Conservation (phyloP, 1,140 invertebrate species). For the Colletes latitarsis region DNA sequence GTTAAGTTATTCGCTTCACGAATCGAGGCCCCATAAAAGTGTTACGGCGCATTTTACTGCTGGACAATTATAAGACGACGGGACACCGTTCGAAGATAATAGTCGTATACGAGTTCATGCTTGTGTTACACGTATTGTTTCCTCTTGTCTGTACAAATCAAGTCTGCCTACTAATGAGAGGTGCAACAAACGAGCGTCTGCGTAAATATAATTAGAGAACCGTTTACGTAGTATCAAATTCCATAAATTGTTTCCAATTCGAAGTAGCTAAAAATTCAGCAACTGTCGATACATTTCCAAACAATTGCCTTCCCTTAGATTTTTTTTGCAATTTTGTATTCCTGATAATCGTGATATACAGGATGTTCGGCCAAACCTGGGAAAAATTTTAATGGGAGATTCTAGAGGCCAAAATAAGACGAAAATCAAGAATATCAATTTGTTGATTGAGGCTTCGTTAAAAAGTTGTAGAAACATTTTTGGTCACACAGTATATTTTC, state of each 20-base stretch:
- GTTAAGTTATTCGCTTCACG: slow-evolving; percentile 63
- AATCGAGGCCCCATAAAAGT: slow-evolving; percentile 53
- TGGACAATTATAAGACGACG: slow-evolving; percentile 41
- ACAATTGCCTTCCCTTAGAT: no score
- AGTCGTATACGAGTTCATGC: slow-evolving; percentile 42
- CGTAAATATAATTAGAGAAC: background rate
- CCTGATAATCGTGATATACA: no score
- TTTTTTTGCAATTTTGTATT: no score
- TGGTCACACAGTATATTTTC: no score
- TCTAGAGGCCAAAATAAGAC: no score
- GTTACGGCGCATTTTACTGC: slow-evolving; percentile 37
- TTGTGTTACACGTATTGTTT: slow-evolving; percentile 41
- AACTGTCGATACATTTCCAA: no score
- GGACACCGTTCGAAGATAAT: slow-evolving; percentile 43
- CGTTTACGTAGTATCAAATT: background rate
- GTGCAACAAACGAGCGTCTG: background rate
- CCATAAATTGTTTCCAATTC: background rate
- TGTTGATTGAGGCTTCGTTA: no score
- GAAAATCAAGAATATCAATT: no score
- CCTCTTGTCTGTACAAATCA: slow-evolving; percentile 44
- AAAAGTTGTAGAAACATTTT: no score
- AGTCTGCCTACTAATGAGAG: slow-evolving; percentile 43
- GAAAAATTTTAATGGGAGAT: no score
- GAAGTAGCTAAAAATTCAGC: no score
- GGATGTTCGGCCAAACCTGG: no score